Percentiles rank a stretch among this genome's conserved stretches.
Conservation (phyloP, 2,113 vertebrate genomes). For the Eupsittula cactorum region DNA sequence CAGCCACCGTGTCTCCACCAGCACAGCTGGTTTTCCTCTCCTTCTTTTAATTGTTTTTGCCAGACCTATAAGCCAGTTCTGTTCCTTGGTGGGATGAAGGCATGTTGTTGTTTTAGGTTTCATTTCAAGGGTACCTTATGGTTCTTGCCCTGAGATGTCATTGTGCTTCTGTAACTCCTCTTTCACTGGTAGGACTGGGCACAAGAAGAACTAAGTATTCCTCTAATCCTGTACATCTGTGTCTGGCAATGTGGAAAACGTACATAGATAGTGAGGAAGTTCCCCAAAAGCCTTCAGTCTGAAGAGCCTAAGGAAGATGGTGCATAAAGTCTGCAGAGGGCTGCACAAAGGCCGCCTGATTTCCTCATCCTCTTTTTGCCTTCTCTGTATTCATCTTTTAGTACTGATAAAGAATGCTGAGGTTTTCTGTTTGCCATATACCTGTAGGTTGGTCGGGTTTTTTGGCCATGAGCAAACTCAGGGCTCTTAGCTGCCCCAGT, state of each 20-base stretch:
- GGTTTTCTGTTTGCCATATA: not conserved
- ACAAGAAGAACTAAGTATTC: not conserved
- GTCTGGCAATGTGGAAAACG: not conserved
- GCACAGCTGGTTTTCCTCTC: not conserved
- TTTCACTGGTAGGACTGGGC: not conserved
- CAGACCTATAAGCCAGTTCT: not conserved
- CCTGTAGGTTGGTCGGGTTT: not conserved
- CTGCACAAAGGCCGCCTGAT: fast-evolving
- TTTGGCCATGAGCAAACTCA: not conserved
- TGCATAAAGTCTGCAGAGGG: not conserved
- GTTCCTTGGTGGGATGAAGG: not conserved
- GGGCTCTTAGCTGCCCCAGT: not conserved
- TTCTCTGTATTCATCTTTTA: not conserved
- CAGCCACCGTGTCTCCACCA: not conserved
- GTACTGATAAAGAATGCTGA: not conserved
- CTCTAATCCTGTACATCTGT: not conserved
- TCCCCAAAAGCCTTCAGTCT: not conserved
- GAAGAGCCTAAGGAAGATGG: not conserved
- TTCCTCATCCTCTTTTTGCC: not conserved
- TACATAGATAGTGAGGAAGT: not conserved
- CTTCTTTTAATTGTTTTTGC: not conserved
- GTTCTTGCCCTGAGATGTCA: not conserved
- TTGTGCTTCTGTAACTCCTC: not conserved
- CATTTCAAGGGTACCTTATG: not conserved
- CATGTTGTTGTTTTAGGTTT: not conserved